A percentile compares a stretch with the other conserved stretches of the same genome.
Conservation (phyloP, 2,797 vertebrate species). For the Amblyraja radiata region DNA sequence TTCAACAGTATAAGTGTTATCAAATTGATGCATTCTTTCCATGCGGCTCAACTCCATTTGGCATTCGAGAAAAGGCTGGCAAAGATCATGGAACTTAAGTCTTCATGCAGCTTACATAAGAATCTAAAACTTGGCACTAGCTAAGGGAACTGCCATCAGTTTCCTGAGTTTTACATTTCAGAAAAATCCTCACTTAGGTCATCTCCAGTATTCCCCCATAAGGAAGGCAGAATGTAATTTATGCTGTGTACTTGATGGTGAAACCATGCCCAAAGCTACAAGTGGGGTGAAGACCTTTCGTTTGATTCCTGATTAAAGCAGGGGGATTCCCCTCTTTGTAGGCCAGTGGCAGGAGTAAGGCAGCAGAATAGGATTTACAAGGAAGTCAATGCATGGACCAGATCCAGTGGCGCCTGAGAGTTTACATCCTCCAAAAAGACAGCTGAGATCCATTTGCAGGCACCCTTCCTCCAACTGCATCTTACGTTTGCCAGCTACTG, state of each 20-base stretch:
- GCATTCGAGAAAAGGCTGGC: too few relatives aligned
- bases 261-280: background rate
- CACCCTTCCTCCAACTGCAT: background rate
- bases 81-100: too few relatives aligned
- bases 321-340: background rate
- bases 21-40: too few relatives aligned
- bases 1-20: too few relatives aligned
- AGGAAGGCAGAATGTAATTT: background rate
- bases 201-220: background rate
- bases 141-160: too few relatives aligned
- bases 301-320: background rate
- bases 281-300: background rate
- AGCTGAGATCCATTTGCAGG: background rate
- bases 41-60: too few relatives aligned
- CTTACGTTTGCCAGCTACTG: too few relatives aligned
- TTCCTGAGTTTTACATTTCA: background rate
- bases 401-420: background rate
- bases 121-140: too few relatives aligned
- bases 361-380: background rate
- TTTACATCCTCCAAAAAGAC: too few relatives aligned
- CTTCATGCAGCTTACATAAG: too few relatives aligned
- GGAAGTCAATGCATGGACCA: background rate
- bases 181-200: background rate
- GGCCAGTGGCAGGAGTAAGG: background rate
- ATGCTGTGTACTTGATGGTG: background rate